phyloP scores from a whole-genome alignment of 2,888 invertebrate species.

The Sarcophaga variegata region DNA sequence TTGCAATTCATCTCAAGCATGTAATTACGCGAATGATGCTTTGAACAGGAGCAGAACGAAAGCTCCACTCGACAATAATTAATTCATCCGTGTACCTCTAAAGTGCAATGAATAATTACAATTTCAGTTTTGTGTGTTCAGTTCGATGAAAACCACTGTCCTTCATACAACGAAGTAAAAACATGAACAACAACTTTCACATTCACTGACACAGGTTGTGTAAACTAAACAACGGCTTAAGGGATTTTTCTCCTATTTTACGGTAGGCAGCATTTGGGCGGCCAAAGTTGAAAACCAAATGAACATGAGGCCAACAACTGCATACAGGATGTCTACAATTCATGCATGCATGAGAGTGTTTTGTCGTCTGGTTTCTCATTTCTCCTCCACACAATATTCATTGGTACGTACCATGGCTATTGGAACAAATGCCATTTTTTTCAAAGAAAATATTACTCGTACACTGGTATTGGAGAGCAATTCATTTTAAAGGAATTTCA shows the following conservation, averaged over 20 bases:
- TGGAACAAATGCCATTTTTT: neutral
- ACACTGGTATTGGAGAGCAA: neutral
- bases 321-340: neutral
- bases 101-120: conserved; percentile 23
- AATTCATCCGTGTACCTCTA: too few relatives aligned
- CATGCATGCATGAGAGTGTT: neutral
- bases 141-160: neutral
- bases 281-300: conserved; percentile 29
- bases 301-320: conserved; percentile 13
- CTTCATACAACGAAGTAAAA: neutral
- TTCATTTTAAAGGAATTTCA: too few relatives aligned
- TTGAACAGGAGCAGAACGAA: too few relatives aligned
- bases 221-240: conserved; percentile 46
- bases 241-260: conserved; percentile 29
- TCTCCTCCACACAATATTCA: neutral
- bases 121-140: neutral
- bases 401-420: neutral
- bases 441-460: neutral
- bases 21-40: too few relatives aligned
- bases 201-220: conserved; percentile 20
- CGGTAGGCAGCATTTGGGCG: conserved; percentile 41
- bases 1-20: too few relatives aligned
- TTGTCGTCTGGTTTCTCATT: neutral
- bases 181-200: neutral
- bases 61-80: too few relatives aligned